Evolutionary conservation across 2,888 invertebrate species (phyloP), one percentile per base, ranked within the genome.

Genomic region (Leucania comma): DNA sequence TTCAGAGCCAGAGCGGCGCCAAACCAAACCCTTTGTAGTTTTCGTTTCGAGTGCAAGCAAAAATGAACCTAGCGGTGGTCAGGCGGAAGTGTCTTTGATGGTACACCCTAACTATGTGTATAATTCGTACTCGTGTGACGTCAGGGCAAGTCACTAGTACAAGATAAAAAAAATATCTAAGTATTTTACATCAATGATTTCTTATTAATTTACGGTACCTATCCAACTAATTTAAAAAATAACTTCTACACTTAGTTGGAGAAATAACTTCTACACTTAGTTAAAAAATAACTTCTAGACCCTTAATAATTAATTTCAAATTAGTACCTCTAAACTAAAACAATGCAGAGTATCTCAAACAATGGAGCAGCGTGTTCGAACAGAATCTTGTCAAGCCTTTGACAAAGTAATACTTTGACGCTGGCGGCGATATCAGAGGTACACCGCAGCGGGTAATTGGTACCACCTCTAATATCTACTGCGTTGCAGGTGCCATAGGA

Each of bases 351-450:
- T 57, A 66, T 73, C 24, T 60, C 20, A 46, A 62, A 79, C 50
- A 62, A 65, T 26, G 54, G 22, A 64, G 53, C 12, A 35, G n/a
- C 46, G 22, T 58, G 58, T 70, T 56, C 26, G 12, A 42, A 53
- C 38, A 53, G 20, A 59, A 59, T 63, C 58, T 62, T 69, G 38
- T 62, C 32, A 67, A 69, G 60, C 57, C 63, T 68, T 78, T 71
- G 77, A 72, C 68, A 64, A 68, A 12, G 42, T 48, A 51, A 60
- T n/a, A 4, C 48, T 48, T 50, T n/a, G 59, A 12, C 62, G 57
- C 35, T n/a, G 54, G 22, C 65, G 54, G 57, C 22, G 24, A 65
- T 57, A 68, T 71, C 70, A 65, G 26, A 67, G 29, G 58, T 46
- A 59, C 29, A n/a, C 32, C 2, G 22, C n/a, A 26, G 35, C 46